Evolutionary conservation across 1,140 invertebrate species (phyloP), one percentile per base, ranked within the genome.

Genomic region (Brachionus rubens): DNA sequence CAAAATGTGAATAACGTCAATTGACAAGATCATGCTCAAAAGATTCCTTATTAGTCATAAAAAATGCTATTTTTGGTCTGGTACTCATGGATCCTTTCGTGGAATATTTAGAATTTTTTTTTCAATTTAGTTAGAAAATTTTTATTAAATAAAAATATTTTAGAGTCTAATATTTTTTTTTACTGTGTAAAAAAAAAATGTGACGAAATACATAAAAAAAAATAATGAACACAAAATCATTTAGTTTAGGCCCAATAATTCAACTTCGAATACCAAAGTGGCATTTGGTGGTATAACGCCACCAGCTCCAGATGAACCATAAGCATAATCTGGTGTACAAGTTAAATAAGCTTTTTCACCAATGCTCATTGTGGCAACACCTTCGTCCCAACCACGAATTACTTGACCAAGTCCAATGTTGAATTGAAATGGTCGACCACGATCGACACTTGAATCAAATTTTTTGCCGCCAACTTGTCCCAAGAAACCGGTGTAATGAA

Each of bases 281-380:
- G 91, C 87, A 81, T 90, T 88, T 70, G 72, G 52, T 47, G 75
- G 75, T 1, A 76, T 52, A 19, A 48, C 30, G 24, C 30, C 33
- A 47, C 56, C 78, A 7, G 67, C 76, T n/a, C 78, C 78, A 2
- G 40, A 30, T 3, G 77, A 47, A 14, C 78, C 78, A 65, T 78
- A 94, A 1, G 88, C 91, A 77, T 93, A 84, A 78, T 92, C 90
- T n/a, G 91, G 87, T 21, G 91, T 91, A 79, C 93, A 92, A 6
- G 92, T 90, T 21, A 94, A 83, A 81, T 91, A 92, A 67, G 91
- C 87, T 81, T 91, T 90, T 83, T 93, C 91, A 50, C 91, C 91
- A 82, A 89, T 90, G 87, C 91, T 92, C 91, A 92, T 92, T 28
- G 43, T 48, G 24, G 92, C 86, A 5, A 93, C 85, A 19, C 92